A percentile compares a stretch with the other conserved stretches of the same genome.
These are phyloP conservation scores for Augochlora pura DNA, from an alignment of 1,140 invertebrate genomes.

Conservation along the genomic window DNA sequence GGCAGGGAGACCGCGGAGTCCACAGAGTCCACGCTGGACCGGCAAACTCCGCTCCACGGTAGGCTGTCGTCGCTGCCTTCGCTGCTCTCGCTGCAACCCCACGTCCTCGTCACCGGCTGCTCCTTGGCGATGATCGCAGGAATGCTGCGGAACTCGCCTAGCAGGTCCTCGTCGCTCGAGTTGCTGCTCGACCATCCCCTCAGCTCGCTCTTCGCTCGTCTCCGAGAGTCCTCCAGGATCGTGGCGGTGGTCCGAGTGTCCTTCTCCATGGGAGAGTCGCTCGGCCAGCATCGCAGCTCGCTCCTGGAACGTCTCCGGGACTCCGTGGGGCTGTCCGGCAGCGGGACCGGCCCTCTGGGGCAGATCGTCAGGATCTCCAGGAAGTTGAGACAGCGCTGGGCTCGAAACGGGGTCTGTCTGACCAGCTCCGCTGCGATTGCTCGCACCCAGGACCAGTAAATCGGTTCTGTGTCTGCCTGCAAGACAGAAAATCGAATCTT, in stretches of 20 bases:
- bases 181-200: slow-evolving; percentile 77
- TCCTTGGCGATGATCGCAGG: slow-evolving; percentile 60
- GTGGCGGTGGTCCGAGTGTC: slow-evolving; percentile 39
- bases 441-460: slow-evolving; percentile 84
- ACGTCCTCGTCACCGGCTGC: slow-evolving; percentile 61
- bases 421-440: slow-evolving; percentile 83
- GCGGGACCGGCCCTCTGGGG: slow-evolving; percentile 68
- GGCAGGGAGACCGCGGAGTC: slow-evolving; percentile 59
- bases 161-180: slow-evolving; percentile 77
- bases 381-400: slow-evolving; percentile 77
- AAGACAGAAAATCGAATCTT: slow-evolving; percentile 49
- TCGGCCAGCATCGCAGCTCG: slow-evolving; percentile 74
- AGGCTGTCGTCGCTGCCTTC: slow-evolving; percentile 79
- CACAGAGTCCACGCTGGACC: slow-evolving; percentile 68
- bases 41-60: slow-evolving; percentile 69
- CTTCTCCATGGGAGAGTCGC: slow-evolving; percentile 64
- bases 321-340: slow-evolving; percentile 73
- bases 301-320: slow-evolving; percentile 74
- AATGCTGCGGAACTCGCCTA: slow-evolving; percentile 68
- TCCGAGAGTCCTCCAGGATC: slow-evolving; percentile 62
- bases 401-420: slow-evolving; percentile 83
- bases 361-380: slow-evolving; percentile 77
- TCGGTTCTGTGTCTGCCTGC: slow-evolving; percentile 81
- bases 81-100: slow-evolving; percentile 78
- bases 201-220: slow-evolving; percentile 74